Evolutionary conservation across 2,888 invertebrate genomes (phyloP).

Genomic region (Orthonychiurus folsomi): DNA sequence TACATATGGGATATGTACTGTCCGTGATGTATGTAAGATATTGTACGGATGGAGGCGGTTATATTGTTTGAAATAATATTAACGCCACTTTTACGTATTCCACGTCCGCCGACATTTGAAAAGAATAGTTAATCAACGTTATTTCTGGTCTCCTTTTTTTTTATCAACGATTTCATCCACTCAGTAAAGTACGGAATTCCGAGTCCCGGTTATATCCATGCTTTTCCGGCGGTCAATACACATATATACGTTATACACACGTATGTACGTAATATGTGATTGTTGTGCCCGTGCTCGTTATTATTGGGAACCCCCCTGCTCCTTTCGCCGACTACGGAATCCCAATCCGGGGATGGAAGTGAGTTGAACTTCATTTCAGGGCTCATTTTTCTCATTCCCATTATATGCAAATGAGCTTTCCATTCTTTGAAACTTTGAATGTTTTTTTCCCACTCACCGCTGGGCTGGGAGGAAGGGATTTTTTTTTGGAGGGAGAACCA

Average conservation of each 20-base stretch:
- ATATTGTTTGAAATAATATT: too few relatives aligned
- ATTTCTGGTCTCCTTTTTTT: background rate
- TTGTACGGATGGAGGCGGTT: too few relatives aligned
- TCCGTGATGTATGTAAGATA: too few relatives aligned
- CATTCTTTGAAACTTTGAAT: constrained; percentile 25
- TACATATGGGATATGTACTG: too few relatives aligned
- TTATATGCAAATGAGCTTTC: constrained; percentile 36
- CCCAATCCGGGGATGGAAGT: background rate
- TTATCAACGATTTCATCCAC: too few relatives aligned
- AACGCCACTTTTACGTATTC: too few relatives aligned
- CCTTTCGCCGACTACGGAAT: background rate
- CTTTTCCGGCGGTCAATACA: too few relatives aligned
- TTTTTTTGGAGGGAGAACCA: background rate
- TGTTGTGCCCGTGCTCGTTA: background rate
- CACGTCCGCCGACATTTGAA: background rate
- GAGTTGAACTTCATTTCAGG: background rate
- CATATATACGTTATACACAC: too few relatives aligned
- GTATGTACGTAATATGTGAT: too few relatives aligned
- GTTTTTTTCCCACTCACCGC: constrained; percentile 10
- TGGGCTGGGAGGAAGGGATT: background rate
- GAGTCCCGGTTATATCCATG: too few relatives aligned
- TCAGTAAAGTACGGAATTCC: too few relatives aligned
- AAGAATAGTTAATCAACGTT: constrained; percentile 1
- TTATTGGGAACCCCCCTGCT: background rate
- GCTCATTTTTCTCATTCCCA: constrained; percentile 15